These are phyloP conservation scores for Subacronicta megacephala DNA, from an alignment of 2,888 invertebrate species.

Conservation along the genomic window DNA sequence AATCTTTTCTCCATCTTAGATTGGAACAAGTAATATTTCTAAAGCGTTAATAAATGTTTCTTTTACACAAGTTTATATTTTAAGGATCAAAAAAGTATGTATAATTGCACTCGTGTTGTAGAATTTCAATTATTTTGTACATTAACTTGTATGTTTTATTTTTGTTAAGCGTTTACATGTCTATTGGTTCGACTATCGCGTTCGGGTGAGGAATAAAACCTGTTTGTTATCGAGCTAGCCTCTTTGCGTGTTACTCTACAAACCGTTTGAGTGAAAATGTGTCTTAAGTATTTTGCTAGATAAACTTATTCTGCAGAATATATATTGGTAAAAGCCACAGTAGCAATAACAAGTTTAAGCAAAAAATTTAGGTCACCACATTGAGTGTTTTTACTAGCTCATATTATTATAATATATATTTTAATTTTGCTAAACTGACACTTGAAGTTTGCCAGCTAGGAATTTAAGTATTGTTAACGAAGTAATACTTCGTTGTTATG, in stretches of 20 bases:
- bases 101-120: neutral
- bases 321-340: constrained; percentile 11
- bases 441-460: no score
- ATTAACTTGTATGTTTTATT: constrained; percentile 19
- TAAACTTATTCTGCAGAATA: constrained; percentile 13
- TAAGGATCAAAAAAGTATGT: neutral
- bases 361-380: constrained; percentile 27
- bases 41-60: no score
- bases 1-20: no score
- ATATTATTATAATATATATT: neutral
- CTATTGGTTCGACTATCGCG: constrained; percentile 83
- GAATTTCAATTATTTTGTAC: constrained; percentile 30
- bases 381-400: constrained; percentile 22
- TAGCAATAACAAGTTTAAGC: constrained; percentile 7
- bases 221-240: constrained; percentile 50
- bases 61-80: neutral
- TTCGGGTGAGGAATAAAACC: constrained; percentile 74
- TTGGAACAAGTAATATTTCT: no score
- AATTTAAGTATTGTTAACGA: no score
- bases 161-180: constrained; percentile 73
- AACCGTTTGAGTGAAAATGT: constrained; percentile 24
- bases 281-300: constrained; percentile 17
- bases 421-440: constrained; percentile 8
- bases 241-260: constrained; percentile 28
- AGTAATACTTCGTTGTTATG: no score